Base-by-base conservation (phyloP, 2,113 vertebrate species). In the Petromus typicus region DNA sequence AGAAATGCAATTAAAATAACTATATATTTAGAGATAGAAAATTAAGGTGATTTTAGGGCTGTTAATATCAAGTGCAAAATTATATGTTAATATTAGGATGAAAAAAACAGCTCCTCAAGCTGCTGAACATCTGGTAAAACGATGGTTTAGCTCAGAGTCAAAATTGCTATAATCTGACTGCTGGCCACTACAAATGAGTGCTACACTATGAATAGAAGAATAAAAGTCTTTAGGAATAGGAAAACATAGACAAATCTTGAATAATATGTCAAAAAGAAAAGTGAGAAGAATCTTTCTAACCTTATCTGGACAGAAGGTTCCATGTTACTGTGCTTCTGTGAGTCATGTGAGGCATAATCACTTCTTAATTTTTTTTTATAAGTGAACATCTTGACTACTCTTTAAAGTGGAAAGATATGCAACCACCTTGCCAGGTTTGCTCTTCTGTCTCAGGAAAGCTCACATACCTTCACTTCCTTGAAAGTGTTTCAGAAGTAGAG, bases 1-100 rank as follows among this genome's bases (percentile, higher is more conserved):
- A 85, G 51, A 95, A 90, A 32, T 40, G 8, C 40, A 5, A 0
- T 80, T 97, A 95, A 92, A 94, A 75, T 57, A 2, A 12, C 59
- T 32, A 27, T 79, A 3, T 85, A 3, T 71, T 95, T 95, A 32
- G 17, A 93, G 71, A 94, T 7, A 69, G 57, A 51, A 86, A 90
- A 63, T 73, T 89, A 71, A 90, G 30, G 82, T 92, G 88, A 23
- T 40, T 75, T 80, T 67, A 43, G 32, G 17, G 69, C 12, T 37
- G 25, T 14, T 89, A 82, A 93, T 93, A 66, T 95, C 93, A 91
- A 20, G 4, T 87, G 30, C 32, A 93, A 89, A 96, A 86, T 34
- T 14, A 91, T 32, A 64, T 43, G 27, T 14, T 57, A 37, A 59
- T 95, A 63, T 95, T 64, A 81, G 32, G 86, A 89, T 82, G 30